Base-by-base conservation (phyloP, 1,140 invertebrate species). In the Drosophila hydei region DNA sequence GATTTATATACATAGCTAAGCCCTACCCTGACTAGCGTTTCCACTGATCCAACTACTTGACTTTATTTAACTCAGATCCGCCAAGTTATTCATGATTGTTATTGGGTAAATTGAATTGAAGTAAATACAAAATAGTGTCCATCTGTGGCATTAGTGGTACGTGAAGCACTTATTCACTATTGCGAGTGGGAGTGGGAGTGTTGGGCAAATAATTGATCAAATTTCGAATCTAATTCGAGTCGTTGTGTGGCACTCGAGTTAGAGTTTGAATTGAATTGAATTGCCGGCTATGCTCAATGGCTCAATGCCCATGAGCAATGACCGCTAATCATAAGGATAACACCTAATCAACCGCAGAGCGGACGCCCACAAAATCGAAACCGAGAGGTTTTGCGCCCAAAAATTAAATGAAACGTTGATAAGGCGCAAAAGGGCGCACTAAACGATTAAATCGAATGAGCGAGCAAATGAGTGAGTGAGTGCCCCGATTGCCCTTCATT, bases 371-470 rank as follows among this genome's bases (percentile, higher is more conserved):
- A 74, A 68, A 71, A 76, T 58, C 55, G 59, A 72, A 65, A 79
- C 56, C 67, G 33, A 67, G 69, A 76, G 79, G 62, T 68, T 84
- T 85, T 69, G 36, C 38, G 38, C n/a, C 38, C 72, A 56, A 50
- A 88, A 87, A 87, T 87, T 81, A 87, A 87, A 87, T 88, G 81
- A 87, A 87, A 87, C 74, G 83, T 87, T 87, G 83, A 85, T 85
- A 85, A 87, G 81, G 83, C 83, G 78, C 81, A 85, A 85, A 85
- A 85, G 81, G 81, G 81, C 83, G 67, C 81, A 88, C 81, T 87
- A 87, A 87, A 81, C 81, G 81, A 81, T 87, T 88, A 87, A 87
- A 87, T 87, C 75, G 81, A 88, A 80, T 87, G 81, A 87, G 77
- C 77, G 81, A 75, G 58, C 81, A 87, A 87, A 87, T 88, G 81